Evolutionary conservation across 2,113 vertebrate species (phyloP), one percentile per base, ranked within the genome.

Genomic region (Butorides virescens): DNA sequence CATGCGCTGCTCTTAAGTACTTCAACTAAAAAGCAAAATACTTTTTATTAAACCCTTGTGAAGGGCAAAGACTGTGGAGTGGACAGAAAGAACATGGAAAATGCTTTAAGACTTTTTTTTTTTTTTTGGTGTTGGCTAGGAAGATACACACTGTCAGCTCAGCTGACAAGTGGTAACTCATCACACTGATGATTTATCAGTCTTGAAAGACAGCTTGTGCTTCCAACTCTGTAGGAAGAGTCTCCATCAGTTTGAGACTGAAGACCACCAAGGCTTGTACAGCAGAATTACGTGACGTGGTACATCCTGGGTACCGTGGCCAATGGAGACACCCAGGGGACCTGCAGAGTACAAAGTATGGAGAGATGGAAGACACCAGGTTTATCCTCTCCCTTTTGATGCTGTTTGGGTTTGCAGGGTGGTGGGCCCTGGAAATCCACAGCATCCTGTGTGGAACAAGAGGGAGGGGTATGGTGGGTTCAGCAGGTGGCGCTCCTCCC

Each of bases 401-500:
- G 2, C 20, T 29, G 3, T 34, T 10, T 30, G 47, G 50, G 32
- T 65, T 68, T 23, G 2, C 20, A n/a, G 49, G 42, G 6, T 18
- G 50, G n/a, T 65, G 55, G 36, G 11, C 9, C 55, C 29, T 39
- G 25, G 59, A 44, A 82, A 50, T 15, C 30, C 10, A 16, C 27
- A 50, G 36, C 61, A 37, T n/a, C 39, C 4, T 1, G 3, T 1
- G 15, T 36, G 46, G 52, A 70, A 11, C 7, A 30, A 44, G 87
- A 79, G 62, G 62, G 71, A 86, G 37, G 93, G 39, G 67, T 39
- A 15, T 1, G 10, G 37, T 10, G 19, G 58, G 22, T 46, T 94
- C 96, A 22, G 96, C 74, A 97, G 96, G 47, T 94, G 96, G 94
- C 89, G 95, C 91, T 97, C 88, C 96, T 90, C 62, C 59, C 90